Percentiles rank a stretch among this genome's conserved stretches.
Evolutionary conservation across 2,113 vertebrate genomes (phyloP).

Genomic region (Montifringilla adamsi): DNA sequence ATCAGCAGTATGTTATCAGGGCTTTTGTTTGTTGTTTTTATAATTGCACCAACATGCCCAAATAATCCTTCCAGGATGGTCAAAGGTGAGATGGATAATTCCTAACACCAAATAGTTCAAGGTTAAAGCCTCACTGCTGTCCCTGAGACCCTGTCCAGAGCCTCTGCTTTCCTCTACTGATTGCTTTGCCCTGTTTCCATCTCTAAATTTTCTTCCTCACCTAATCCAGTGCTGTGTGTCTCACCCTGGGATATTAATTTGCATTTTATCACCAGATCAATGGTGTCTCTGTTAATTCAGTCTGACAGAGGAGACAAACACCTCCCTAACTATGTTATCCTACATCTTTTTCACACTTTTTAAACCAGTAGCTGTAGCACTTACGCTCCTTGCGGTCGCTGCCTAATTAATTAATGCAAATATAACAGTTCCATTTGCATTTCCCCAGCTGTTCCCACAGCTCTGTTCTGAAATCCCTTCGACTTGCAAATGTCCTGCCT

Average conservation of each 20-base stretch:
- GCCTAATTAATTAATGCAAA: conserved; percentile 13
- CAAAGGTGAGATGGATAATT: conserved; percentile 1
- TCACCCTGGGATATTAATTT: background rate
- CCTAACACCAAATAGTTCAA: background rate
- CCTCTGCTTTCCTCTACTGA: background rate
- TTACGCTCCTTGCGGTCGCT: fast-evolving
- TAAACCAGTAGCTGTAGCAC: background rate
- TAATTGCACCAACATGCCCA: background rate
- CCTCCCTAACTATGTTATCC: background rate
- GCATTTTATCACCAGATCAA: background rate
- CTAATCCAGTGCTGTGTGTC: background rate
- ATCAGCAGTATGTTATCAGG: background rate
- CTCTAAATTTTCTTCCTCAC: background rate
- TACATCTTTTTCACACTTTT: background rate
- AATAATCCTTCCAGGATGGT: background rate
- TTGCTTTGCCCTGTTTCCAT: background rate
- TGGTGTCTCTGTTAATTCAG: background rate
- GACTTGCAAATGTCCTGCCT: background rate
- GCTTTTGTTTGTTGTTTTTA: background rate
- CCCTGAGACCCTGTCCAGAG: background rate
- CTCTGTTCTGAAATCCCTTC: background rate
- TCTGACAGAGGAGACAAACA: background rate
- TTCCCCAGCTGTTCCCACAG: background rate
- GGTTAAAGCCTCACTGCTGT: background rate
- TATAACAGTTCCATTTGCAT: background rate